Conservation (phyloP, 2,797 vertebrate species). For the Balearica regulorum region DNA sequence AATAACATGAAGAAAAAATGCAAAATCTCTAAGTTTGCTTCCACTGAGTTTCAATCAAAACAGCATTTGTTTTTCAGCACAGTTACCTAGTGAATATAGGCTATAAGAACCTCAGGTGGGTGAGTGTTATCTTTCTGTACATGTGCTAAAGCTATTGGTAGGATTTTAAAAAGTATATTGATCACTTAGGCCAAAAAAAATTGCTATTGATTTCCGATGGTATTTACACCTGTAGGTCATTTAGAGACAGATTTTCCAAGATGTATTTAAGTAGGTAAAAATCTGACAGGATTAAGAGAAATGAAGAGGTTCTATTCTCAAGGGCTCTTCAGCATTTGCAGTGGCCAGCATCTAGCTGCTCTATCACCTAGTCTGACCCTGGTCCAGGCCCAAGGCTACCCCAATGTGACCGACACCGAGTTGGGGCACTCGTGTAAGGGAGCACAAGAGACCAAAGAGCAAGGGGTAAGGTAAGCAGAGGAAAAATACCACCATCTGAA, state of each 20-base stretch:
- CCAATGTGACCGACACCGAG: background rate
- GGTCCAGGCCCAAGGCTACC: background rate
- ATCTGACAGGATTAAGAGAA: background rate
- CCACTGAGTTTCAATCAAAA: background rate
- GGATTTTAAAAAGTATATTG: background rate
- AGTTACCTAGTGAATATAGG: background rate
- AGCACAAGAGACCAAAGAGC: background rate
- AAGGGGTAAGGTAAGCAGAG: background rate
- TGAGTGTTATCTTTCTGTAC: background rate
- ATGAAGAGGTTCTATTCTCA: background rate
- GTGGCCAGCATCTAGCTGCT: background rate
- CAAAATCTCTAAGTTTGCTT: background rate
- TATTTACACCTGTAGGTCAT: background rate
- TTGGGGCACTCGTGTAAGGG: rapidly evolving
- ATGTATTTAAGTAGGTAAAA: background rate
- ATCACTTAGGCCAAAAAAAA: background rate
- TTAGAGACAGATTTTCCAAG: background rate
- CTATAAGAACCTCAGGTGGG: background rate
- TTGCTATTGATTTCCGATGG: background rate
- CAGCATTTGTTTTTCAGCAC: background rate
- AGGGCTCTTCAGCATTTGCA: background rate
- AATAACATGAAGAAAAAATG: background rate
- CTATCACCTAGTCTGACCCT: background rate
- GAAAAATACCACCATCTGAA: background rate
- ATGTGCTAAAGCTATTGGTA: background rate